These are phyloP conservation scores for Corythornis madagascariensis DNA, from an alignment of 2,113 vertebrate genomes.

Conservation along the genomic window DNA sequence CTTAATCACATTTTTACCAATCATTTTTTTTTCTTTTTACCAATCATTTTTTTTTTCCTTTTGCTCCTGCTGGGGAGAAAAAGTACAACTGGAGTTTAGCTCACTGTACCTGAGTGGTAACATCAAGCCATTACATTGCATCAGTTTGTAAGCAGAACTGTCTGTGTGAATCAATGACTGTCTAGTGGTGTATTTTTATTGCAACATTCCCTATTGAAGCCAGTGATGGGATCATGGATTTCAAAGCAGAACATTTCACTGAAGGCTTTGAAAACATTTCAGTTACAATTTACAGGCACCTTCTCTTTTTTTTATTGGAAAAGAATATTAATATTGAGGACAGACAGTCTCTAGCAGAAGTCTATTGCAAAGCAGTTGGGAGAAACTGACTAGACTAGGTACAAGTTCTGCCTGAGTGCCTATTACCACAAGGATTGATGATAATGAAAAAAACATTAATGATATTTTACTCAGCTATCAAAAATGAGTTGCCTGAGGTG, in stretches of 20 bases:
- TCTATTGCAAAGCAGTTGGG: neutral
- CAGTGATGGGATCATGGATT: neutral
- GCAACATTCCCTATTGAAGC: neutral
- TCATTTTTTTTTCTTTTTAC: neutral
- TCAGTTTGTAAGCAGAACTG: neutral
- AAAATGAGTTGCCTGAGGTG: slow-evolving; percentile 56
- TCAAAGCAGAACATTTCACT: neutral
- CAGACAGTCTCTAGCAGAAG: neutral
- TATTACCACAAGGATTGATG: slow-evolving; percentile 50
- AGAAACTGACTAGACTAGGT: neutral
- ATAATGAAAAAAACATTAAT: slow-evolving; percentile 57
- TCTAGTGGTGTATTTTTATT: neutral
- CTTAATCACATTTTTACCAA: slow-evolving; percentile 30
- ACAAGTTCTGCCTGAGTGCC: slow-evolving; percentile 28
- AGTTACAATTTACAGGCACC: neutral
- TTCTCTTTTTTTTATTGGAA: neutral
- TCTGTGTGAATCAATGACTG: neutral
- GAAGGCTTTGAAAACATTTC: neutral
- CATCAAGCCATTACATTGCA: neutral
- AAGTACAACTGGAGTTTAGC: neutral
- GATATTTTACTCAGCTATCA: slow-evolving; percentile 57
- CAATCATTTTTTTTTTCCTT: neutral
- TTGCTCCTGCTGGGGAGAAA: neutral
- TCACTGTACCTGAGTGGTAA: neutral
- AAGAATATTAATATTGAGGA: neutral